These are phyloP conservation scores for Noctilio leporinus DNA, from an alignment of 2,113 vertebrate genomes.

Conservation along the genomic window DNA sequence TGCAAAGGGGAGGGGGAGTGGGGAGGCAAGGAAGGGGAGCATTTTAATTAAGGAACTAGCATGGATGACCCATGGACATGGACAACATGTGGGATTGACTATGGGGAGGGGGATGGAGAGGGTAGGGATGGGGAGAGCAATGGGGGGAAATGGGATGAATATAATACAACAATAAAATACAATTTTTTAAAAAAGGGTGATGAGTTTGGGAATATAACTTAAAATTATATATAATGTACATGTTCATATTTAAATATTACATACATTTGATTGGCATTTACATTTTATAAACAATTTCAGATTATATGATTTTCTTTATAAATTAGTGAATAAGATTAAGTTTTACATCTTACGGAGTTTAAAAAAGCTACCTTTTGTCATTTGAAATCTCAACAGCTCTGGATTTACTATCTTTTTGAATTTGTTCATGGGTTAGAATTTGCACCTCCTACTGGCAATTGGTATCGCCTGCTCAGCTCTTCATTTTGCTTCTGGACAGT, in stretches of 20 bases:
- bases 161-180: too few relatives aligned
- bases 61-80: too few relatives aligned
- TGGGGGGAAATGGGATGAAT: too few relatives aligned
- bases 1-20: too few relatives aligned
- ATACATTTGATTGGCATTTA: not conserved
- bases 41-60: too few relatives aligned
- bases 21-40: too few relatives aligned
- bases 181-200: too few relatives aligned
- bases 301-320: not conserved
- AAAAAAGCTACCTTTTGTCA: not conserved
- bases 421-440: not conserved
- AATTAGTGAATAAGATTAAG: not conserved
- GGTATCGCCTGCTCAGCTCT: not conserved
- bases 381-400: not conserved
- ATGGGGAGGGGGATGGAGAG: too few relatives aligned
- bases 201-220: not conserved
- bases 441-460: not conserved
- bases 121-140: too few relatives aligned
- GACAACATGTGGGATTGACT: too few relatives aligned
- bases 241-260: not conserved
- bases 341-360: not conserved
- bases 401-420: not conserved
- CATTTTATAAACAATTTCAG: conserved; percentile 10
- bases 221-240: not conserved
- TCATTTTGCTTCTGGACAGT: not conserved